Evolutionary conservation across 2,797 vertebrate species (phyloP).

Genomic region (Siniperca obscura): DNA sequence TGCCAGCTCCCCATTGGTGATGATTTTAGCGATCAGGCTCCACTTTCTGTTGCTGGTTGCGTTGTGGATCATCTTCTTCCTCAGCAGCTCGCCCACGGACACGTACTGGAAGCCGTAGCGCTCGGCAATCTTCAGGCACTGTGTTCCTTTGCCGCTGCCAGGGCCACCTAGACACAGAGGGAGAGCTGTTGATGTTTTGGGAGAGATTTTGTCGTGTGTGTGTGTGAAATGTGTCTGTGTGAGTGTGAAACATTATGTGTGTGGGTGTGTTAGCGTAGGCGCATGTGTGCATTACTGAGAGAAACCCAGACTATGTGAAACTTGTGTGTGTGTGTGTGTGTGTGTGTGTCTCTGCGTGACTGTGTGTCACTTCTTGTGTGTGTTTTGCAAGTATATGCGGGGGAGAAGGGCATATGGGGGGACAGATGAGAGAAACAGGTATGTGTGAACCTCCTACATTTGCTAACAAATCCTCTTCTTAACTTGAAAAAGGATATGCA

Average conservation of each 20-base stretch:
- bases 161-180: conserved; percentile 89
- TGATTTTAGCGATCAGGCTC: conserved; percentile 99
- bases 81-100: conserved; percentile 95
- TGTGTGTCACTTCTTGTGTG: conserved; percentile 22
- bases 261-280: conserved; percentile 69
- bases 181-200: conserved; percentile 68
- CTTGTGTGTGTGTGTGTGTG: conserved; percentile 23
- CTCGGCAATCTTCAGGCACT: conserved; percentile 97
- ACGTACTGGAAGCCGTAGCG: conserved; percentile 96
- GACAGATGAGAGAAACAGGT: conserved; percentile 58
- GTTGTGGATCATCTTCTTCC: conserved; percentile 98
- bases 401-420: conserved; percentile 17
- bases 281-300: conserved; percentile 43
- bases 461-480: conserved; percentile 42
- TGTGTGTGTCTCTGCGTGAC: conserved; percentile 22
- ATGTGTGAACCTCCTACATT: conserved; percentile 70
- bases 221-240: conserved; percentile 47
- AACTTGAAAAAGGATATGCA: not conserved
- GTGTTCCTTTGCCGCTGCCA: conserved; percentile 97
- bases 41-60: conserved; percentile 98
- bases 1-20: conserved; percentile 97
- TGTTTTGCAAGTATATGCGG: conserved; percentile 17
- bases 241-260: conserved; percentile 68
- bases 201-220: conserved; percentile 6
- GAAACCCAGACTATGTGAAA: conserved; percentile 55